phyloP scores from a whole-genome alignment of 1,140 invertebrate genomes.

The Dendroctonus ponderosae region DNA sequence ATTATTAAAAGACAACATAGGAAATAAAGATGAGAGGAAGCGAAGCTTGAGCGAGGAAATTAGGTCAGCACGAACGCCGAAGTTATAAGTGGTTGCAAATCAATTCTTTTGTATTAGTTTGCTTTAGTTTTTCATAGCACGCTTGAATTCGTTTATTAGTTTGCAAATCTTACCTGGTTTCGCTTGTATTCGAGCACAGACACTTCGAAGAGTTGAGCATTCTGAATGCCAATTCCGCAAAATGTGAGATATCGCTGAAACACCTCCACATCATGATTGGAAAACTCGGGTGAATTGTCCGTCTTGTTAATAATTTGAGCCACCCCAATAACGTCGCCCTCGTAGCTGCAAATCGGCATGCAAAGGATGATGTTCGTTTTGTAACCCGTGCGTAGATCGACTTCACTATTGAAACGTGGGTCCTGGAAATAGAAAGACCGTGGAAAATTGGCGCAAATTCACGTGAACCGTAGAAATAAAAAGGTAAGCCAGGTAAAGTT shows the following conservation, averaged over 20 bases:
- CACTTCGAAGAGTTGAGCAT: slow-evolving; percentile 93
- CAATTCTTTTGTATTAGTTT: too few species aligned
- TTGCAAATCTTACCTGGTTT: slow-evolving; percentile 69
- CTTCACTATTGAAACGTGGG: slow-evolving; percentile 84
- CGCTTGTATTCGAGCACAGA: slow-evolving; percentile 90
- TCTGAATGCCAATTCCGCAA: slow-evolving; percentile 95
- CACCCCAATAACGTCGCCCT: slow-evolving; percentile 93
- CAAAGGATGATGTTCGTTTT: slow-evolving; percentile 87
- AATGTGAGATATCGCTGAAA: slow-evolving; percentile 89
- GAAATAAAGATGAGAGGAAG: too few species aligned
- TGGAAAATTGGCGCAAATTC: too few species aligned
- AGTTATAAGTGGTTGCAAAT: too few species aligned
- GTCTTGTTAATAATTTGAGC: slow-evolving; percentile 98
- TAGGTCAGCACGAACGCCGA: too few species aligned
- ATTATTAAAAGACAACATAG: too few species aligned
- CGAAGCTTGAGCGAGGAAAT: too few species aligned
- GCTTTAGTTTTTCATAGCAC: too few species aligned
- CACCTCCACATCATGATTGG: slow-evolving; percentile 83
- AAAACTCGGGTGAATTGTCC: slow-evolving; percentile 81
- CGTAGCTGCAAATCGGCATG: slow-evolving; percentile 94
- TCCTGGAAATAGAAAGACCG: slow-evolving; percentile 56
- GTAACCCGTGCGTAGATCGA: slow-evolving; percentile 90
- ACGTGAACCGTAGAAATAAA: too few species aligned
- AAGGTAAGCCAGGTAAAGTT: too few species aligned
- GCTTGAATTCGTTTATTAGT: too few species aligned